Evolutionary conservation across 1,140 invertebrate genomes (phyloP), one percentile per base, ranked within the genome.

Genomic region (Popillia japonica): DNA sequence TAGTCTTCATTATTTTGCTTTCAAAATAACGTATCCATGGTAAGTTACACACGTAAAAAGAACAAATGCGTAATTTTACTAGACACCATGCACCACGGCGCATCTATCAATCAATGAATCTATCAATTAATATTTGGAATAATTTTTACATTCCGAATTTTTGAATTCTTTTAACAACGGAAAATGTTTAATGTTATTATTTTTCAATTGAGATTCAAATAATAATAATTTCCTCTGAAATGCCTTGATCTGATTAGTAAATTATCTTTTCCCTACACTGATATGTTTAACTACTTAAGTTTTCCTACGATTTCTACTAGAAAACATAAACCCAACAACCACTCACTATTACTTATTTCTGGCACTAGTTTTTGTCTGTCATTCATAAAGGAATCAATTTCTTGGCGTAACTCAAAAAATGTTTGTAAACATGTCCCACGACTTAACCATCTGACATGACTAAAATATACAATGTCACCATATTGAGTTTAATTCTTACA

Each of bases 391-490:
- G n/a, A 40, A 72, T 78, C 74, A 64, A 81, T 82, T 82, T 84
- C 79, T 61, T 80, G 72, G 34, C 40, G 61, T 74, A 83, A 75
- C 41, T 78, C 82, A 78, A 75, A 80, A 79, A 82, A 80, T 72
- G 79, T 76, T 80, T 83, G 76, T 64, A 82, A 78, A 68, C 85
- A 80, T 81, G 82, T 83, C 23, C 80, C 82, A 79, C 80, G 75
- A 23, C 78, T 85, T n/a, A 85, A 78, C 82, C 82, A 86, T 78
- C 80, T 80, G 75, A 86, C 81, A 80, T 83, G 79, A 78, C 75
- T 81, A 79, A 82, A 78, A 80, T 83, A 83, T 55, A 82, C 64
- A 59, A 85, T 76, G 55, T 87, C 83, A 73, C 76, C 78, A 82
- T 83, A 86, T 75, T 84, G 77, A 80, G 74, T 84, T 80, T 41